These are phyloP conservation scores for Pelodiscus sinensis DNA, from an alignment of 2,113 vertebrate species.

Conservation along the genomic window DNA sequence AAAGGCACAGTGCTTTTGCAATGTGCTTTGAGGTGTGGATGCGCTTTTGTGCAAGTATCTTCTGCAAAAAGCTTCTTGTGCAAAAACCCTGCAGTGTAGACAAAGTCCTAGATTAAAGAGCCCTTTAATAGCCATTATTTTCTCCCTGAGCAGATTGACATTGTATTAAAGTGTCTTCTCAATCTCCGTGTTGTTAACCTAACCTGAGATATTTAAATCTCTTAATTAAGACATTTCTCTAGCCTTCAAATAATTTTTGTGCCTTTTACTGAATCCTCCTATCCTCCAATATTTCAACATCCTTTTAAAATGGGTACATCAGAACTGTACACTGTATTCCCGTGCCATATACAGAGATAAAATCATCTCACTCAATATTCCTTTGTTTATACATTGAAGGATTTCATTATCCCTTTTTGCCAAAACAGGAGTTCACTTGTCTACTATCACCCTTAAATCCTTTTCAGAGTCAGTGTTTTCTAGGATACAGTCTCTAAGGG, in stretches of 20 bases:
- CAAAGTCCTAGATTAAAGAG: background rate
- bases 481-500: background rate
- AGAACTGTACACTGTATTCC: background rate
- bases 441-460: background rate
- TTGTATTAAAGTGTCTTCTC: background rate
- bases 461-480: background rate
- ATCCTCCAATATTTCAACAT: background rate
- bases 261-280: background rate
- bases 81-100: no score
- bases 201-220: background rate
- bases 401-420: background rate
- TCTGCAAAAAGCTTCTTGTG: no score
- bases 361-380: background rate
- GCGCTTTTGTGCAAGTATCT: no score
- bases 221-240: background rate
- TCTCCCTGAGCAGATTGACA: background rate
- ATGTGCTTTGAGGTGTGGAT: no score
- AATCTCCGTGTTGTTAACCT: background rate
- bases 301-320: background rate
- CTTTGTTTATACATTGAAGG: background rate
- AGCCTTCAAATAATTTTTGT: background rate
- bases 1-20: no score
- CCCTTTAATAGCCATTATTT: background rate
- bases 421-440: background rate
- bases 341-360: background rate